Base-by-base conservation (phyloP, 2,797 vertebrate genomes). In the Tiaroga cobitis region DNA sequence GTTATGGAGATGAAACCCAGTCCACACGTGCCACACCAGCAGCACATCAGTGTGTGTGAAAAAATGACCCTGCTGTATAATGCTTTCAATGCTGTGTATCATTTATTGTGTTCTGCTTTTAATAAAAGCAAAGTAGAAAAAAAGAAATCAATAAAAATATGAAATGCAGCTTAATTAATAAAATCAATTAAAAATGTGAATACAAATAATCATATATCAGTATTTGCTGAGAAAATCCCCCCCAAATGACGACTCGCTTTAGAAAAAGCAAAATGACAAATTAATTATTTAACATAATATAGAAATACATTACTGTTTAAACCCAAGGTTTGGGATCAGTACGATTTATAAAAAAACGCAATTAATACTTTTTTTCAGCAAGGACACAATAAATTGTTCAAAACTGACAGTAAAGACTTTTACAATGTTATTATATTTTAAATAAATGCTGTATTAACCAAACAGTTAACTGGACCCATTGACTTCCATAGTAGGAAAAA, bases 1-100 rank as follows among this genome's bases (percentile, higher is more conserved):
- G 78, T 84, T 70, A 84, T 13, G 26, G 51, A 78, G 75, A 84
- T 84, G 75, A 84, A 77, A 70, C 63, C 81, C 63, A 78, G 63
- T 41, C 18, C 34, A 32, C 74, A 69, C 2, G 5, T 69, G 63
- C 34, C 82, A 77, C 63, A 26, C 19, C 15, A 75, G 73, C 24
- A 2, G 16, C 41, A 75, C 43, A 24, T 63, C 18, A 34, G 78
- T 80, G 29, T 32, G 54, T 29, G n/a, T n/a, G 5, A n/a, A 80
- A 21, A 46, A 46, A 16, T 4, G 2, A 63, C 37, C 16, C 4
- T 29, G 56, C 4, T 10, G 11, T n/a, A 24, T 13, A 37, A 76
- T 24, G 8, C 13, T 16, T 16, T 32, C 9, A 51, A 11, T 21
- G 46, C 4, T 39, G 21, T 39, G 4, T 6, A 56, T 77, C 5